phyloP scores from a whole-genome alignment of 2,797 vertebrate genomes.

The Muscicapa striata region DNA sequence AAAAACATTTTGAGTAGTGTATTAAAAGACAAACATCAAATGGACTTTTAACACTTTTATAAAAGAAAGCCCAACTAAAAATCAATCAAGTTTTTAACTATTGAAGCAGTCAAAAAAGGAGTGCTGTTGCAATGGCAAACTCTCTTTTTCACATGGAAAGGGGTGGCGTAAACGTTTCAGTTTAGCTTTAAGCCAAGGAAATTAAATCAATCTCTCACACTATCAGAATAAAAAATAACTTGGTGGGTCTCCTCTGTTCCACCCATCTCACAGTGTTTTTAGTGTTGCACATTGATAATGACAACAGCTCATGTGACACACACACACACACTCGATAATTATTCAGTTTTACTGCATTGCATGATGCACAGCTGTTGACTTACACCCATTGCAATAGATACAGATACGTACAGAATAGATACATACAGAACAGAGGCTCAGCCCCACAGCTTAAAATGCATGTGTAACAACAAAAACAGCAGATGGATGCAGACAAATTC shows the following conservation, averaged over 20 bases:
- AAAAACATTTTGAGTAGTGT: not conserved
- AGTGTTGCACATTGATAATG: not conserved
- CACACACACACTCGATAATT: not conserved
- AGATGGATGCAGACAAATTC: not conserved
- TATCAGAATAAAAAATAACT: not conserved
- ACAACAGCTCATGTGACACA: not conserved
- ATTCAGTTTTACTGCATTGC: constrained; percentile 4
- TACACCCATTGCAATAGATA: not conserved
- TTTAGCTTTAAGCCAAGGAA: not conserved
- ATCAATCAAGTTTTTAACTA: not conserved
- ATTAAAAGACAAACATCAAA: not conserved
- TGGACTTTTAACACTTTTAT: not conserved
- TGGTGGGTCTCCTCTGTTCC: not conserved
- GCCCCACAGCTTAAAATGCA: not conserved
- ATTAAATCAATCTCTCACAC: not conserved
- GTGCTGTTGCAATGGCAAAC: not conserved
- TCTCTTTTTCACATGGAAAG: not conserved
- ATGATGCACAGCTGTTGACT: not conserved
- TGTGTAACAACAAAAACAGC: not conserved
- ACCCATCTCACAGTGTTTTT: not conserved
- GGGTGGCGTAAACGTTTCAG: not conserved
- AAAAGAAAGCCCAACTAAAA: not conserved
- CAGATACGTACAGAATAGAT: not conserved
- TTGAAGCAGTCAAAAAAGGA: not conserved
- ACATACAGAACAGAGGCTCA: not conserved